A percentile compares a stretch with the other conserved stretches of the same genome.
phyloP scores from a whole-genome alignment of 2,888 invertebrate species.

The Drosophila rellima region DNA sequence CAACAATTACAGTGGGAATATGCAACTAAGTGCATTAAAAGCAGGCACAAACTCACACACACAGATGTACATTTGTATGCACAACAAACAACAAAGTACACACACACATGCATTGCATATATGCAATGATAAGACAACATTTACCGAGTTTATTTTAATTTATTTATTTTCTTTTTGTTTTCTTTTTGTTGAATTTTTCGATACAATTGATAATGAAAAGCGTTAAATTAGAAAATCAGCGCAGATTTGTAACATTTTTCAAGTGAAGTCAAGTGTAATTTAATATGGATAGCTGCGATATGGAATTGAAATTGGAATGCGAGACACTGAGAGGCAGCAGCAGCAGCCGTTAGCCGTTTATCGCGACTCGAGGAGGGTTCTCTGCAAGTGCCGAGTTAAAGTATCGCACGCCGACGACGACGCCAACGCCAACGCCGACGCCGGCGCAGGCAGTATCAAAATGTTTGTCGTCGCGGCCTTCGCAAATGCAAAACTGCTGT shows the following conservation, averaged over 20 bases:
- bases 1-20: slow-evolving; percentile 6
- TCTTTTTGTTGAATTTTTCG: not conserved
- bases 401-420: slow-evolving; percentile 36
- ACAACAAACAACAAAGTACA: slow-evolving; percentile 33
- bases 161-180: not conserved
- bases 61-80: slow-evolving; percentile 1
- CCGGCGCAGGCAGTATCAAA: slow-evolving; percentile 35
- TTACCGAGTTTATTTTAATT: slow-evolving; percentile 6
- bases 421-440: slow-evolving; percentile 5
- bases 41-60: slow-evolving; percentile 7
- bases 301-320: slow-evolving; percentile 30
- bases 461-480: slow-evolving; percentile 63
- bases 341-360: slow-evolving; percentile 42
- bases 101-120: slow-evolving; percentile 10
- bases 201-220: slow-evolving; percentile 1
- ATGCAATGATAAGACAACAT: slow-evolving; percentile 33
- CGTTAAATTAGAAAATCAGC: slow-evolving; percentile 5
- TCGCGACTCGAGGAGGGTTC: slow-evolving; percentile 58
- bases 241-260: slow-evolving; percentile 24
- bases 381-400: slow-evolving; percentile 56
- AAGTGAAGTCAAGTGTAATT: slow-evolving; percentile 40
- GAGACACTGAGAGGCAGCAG: slow-evolving; percentile 40
- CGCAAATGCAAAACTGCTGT: slow-evolving; percentile 33
- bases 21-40: slow-evolving; percentile 21
- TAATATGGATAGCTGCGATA: slow-evolving; percentile 35